A percentile compares a stretch with the other conserved stretches of the same genome.
Conservation (phyloP, 2,888 invertebrate species). For the Phortica magna region DNA sequence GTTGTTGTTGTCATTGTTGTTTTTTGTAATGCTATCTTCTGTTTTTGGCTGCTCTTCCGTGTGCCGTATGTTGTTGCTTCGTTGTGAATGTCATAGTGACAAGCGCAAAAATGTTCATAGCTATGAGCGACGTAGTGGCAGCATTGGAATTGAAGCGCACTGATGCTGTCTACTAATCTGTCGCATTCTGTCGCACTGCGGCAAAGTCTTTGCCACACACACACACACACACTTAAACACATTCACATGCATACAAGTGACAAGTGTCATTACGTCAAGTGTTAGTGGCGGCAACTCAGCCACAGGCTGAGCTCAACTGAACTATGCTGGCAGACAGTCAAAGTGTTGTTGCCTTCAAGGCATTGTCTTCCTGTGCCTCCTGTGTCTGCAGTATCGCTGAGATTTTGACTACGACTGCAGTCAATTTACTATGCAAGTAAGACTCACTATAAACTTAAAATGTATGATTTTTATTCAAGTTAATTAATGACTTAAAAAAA, state of each 20-base stretch:
- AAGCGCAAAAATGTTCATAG: constrained; percentile 6
- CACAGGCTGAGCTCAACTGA: neutral
- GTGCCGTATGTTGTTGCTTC: neutral
- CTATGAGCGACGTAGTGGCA: neutral
- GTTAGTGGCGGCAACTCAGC: neutral
- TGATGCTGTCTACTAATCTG: constrained; percentile 13
- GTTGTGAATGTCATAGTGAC: constrained; percentile 10
- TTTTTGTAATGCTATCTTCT: neutral
- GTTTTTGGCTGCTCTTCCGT: neutral
- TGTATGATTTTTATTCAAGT: too few relatives aligned
- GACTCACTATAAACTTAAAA: too few relatives aligned
- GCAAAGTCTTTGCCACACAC: neutral
- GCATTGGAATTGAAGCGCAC: constrained; percentile 7
- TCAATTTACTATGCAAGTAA: too few relatives aligned
- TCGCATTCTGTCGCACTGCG: constrained; percentile 22
- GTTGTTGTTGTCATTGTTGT: neutral
- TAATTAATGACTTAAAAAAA: too few relatives aligned
- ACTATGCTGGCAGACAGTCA: neutral
- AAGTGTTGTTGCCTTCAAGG: neutral
- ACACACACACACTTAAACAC: neutral
- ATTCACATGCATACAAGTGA: neutral
- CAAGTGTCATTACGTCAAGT: constrained; percentile 32
- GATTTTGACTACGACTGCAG: too few relatives aligned
- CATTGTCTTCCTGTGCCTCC: neutral
- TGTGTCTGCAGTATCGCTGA: neutral